Base-by-base conservation (phyloP, 2,888 invertebrate species). In the Bimastos eiseni region DNA sequence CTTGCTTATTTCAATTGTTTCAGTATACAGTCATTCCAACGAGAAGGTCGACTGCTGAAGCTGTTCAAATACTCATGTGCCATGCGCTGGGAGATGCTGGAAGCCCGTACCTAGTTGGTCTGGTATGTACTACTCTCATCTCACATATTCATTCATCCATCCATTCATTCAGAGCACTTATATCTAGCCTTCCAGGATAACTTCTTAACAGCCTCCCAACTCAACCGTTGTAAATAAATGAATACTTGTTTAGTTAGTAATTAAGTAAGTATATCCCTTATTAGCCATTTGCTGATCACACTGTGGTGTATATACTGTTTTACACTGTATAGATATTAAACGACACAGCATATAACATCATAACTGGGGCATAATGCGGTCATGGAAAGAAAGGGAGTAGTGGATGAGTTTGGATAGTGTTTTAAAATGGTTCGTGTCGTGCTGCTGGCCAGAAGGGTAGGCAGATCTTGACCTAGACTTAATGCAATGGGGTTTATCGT, bases 21-120 rank as follows among this genome's bases (percentile, higher is more conserved):
- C 96, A 99, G 98, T 99, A 99, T 95, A 98, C 99, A 90, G 98
- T 99, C n/a, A 96, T 98, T 93, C 99, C 99, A 13, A 98, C 98
- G 33, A 96, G 99, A 94, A 96, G 99, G 93, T 98, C 99, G 6
- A 98, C 98, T 21, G 99, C 99, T 15, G 98, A 98, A 96, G 98
- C 99, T 90, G 97, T 99, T 95, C 99, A 99, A 96, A 98, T 99
- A 94, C 96, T 99, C 89, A 96, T 98, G 93, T 98, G 99, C 0
- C 99, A 99, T 95, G 97, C 98, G 92, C 96, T 99, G 90, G 99
- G 99, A 34, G 99, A 99, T 96, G 99, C 99, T 90, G 98, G 98
- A 88, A 99, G 99, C 96, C 99, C 99, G 0, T 99, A 98, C 92
- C 95, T 99, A 93, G 97, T 99, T 93, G 99, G 99, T 94, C 96